Conservation (phyloP, 2,797 vertebrate species). For the Argya squamiceps region DNA sequence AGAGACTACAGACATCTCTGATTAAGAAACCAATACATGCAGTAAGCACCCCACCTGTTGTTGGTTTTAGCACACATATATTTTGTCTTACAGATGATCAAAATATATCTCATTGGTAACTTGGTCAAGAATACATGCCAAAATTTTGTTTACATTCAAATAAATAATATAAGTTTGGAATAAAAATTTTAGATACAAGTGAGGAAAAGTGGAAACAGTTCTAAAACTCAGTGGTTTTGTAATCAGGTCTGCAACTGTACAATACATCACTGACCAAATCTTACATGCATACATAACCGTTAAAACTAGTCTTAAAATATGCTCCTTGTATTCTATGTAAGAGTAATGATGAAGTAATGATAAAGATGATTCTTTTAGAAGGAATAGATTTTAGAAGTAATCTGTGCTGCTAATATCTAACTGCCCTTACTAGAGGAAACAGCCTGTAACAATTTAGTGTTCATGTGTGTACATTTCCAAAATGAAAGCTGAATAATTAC, state of each 20-base stretch:
- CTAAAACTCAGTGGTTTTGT: background rate
- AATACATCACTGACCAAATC: background rate
- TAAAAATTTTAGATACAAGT: background rate
- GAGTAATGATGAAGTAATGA: background rate
- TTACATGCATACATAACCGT: background rate
- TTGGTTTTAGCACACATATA: background rate
- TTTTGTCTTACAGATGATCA: background rate
- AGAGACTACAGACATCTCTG: background rate
- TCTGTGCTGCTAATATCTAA: background rate
- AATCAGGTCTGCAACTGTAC: background rate
- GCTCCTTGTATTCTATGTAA: background rate
- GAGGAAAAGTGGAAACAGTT: background rate
- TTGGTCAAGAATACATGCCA: background rate
- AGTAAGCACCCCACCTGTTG: conserved; percentile 2
- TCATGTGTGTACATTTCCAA: background rate
- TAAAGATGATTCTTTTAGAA: background rate
- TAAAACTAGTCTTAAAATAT: background rate
- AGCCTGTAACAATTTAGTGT: background rate
- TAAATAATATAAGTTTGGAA: background rate
- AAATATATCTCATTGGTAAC: background rate
- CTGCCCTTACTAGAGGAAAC: background rate
- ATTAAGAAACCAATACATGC: background rate
- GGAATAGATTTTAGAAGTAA: background rate
- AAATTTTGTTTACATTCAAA: background rate
- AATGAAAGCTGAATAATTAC: background rate